Evolutionary conservation across 2,113 vertebrate genomes (phyloP).

Genomic region (Puma concolor): DNA sequence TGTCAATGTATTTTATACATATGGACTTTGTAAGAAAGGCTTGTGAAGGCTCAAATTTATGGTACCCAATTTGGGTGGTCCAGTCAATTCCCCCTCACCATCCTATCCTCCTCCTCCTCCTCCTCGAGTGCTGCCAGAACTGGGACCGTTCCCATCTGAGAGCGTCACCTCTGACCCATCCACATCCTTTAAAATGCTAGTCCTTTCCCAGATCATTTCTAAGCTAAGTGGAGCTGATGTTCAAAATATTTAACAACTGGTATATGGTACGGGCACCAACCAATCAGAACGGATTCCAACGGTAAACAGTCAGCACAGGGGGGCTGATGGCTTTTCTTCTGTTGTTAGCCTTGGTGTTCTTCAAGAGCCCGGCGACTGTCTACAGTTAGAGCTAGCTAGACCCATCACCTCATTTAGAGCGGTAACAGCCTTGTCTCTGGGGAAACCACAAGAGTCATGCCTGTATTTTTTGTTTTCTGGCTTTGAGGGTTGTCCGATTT

Average conservation of each 20-base stretch:
- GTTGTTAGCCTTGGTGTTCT: background rate
- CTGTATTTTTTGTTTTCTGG: background rate
- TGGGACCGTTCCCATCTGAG: background rate
- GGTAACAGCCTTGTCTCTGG: background rate
- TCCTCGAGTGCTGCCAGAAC: background rate
- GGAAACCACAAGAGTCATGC: background rate
- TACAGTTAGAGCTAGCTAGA: background rate
- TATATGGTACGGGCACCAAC: background rate
- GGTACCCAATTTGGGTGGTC: fast-evolving
- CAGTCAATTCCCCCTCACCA: background rate
- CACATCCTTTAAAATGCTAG: background rate
- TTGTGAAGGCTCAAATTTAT: background rate
- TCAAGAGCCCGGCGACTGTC: background rate
- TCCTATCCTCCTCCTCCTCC: background rate
- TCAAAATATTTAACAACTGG: conserved; percentile 58
- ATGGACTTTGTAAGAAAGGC: background rate
- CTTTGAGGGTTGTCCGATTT: background rate
- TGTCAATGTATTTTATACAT: background rate
- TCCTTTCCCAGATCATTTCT: background rate
- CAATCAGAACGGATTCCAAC: background rate
- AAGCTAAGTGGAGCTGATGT: background rate
- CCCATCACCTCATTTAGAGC: background rate
- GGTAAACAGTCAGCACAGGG: background rate
- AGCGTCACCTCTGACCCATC: background rate
- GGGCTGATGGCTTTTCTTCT: background rate